phyloP scores from a whole-genome alignment of 2,888 invertebrate species.

The Caenorhabditis sp. region DNA sequence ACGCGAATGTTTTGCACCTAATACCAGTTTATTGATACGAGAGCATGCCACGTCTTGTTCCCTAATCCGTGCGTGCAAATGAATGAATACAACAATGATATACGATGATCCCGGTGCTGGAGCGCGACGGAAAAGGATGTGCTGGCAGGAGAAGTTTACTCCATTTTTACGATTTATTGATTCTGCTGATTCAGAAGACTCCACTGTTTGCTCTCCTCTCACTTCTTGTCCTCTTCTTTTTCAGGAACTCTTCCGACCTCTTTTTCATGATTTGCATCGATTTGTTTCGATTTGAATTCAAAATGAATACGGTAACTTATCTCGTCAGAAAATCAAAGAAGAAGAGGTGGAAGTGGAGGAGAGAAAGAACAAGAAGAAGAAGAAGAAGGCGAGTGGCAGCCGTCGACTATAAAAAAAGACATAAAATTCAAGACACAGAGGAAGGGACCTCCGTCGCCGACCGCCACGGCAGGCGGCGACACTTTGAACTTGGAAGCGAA shows the following conservation, averaged over 20 bases:
- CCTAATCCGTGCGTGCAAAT: neutral
- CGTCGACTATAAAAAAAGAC: slow-evolving; percentile 36
- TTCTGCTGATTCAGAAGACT: slow-evolving; percentile 32
- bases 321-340: slow-evolving; percentile 27
- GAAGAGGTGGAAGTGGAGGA: neutral
- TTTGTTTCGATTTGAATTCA: neutral
- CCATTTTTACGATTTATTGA: slow-evolving; percentile 40
- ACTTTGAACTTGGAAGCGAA: slow-evolving; percentile 44
- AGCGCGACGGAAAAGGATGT: neutral
- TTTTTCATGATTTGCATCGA: neutral
- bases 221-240: neutral
- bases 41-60: slow-evolving; percentile 15
- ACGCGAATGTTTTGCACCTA: slow-evolving; percentile 33
- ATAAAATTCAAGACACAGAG: slow-evolving; percentile 43
- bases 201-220: neutral
- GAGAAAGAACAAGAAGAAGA: neutral
- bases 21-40: slow-evolving; percentile 31
- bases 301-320: slow-evolving; percentile 41
- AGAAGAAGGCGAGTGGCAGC: slow-evolving; percentile 25
- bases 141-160: neutral
- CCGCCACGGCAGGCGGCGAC: slow-evolving; percentile 20
- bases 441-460: slow-evolving; percentile 19
- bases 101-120: neutral
- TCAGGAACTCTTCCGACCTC: neutral
- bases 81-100: slow-evolving; percentile 15